These are phyloP conservation scores for Halcyon badia DNA, from an alignment of 2,797 vertebrate genomes.

Conservation along the genomic window DNA sequence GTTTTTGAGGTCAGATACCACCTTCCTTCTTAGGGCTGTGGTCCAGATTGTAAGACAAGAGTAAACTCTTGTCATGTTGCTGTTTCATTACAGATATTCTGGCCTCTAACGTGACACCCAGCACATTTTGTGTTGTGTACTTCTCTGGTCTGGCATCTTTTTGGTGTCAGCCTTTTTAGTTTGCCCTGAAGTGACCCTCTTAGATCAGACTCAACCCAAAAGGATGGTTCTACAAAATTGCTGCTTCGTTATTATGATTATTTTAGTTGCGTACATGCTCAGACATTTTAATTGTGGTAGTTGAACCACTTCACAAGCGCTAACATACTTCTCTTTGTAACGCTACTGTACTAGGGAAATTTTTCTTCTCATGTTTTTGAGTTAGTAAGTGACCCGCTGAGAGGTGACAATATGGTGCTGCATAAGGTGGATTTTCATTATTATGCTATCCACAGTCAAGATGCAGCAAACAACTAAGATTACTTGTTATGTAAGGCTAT, in stretches of 20 bases:
- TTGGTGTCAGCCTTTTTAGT: neutral
- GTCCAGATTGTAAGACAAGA: neutral
- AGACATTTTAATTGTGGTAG: neutral
- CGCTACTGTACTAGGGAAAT: neutral
- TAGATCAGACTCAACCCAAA: neutral
- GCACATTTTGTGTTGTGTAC: neutral
- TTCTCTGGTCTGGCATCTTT: neutral
- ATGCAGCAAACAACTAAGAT: neutral
- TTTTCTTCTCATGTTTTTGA: neutral
- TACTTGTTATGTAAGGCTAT: neutral
- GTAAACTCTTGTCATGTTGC: neutral
- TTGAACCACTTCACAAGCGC: neutral
- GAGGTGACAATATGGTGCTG: neutral
- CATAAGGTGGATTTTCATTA: neutral
- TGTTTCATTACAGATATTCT: neutral
- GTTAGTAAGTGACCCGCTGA: neutral
- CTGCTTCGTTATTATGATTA: neutral
- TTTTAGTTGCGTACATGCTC: neutral
- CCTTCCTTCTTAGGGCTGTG: constrained; percentile 1
- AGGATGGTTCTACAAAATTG: neutral
- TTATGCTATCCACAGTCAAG: neutral
- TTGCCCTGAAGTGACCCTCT: neutral
- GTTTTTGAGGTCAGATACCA: constrained; percentile 38
- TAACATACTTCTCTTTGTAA: neutral
- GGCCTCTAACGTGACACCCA: neutral